Base-by-base conservation (phyloP, 2,888 invertebrate genomes). In the Cerceris rybyensis region DNA sequence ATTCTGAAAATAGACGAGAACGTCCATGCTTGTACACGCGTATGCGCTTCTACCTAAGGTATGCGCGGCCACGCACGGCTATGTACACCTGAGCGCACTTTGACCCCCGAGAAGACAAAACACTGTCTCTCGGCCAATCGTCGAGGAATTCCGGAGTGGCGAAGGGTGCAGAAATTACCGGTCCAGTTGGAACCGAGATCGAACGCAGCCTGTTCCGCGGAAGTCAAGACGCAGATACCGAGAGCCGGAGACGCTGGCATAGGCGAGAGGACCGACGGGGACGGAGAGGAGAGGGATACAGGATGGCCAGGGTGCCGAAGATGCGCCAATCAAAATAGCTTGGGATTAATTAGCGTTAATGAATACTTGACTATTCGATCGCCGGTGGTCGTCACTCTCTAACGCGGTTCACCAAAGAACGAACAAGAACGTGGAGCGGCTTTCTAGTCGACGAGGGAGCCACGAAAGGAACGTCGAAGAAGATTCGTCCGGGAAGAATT, bases 311-410 rank as follows among this genome's bases (percentile, higher is more conserved):
- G 16, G 52, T 57, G 17, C 5, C 55, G 55, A 17, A 1, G 58
- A 46, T 39, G 16, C 58, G 55, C 71, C 83, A 87, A 87, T 89
- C 85, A 88, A 90, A 90, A 90, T 81, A 79, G 79, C 80, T 82
- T 67, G 74, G 81, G 83, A 90, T 89, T 91, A 91, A 91, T 91
- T 91, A 91, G 84, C 88, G 85, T 89, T 89, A 91, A 91, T 88
- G 88, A 90, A 89, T 88, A 87, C 87, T 88, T 87, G 88, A 78
- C 84, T 84, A 89, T 91, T 88, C 46, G 11, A 46, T 46, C 11
- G 8, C 6, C 8, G 8, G 8, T 11, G 46, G 11, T 46, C 46
- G 46, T n/a, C n/a, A n/a, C n/a, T n/a, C n/a, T n/a, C n/a, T n/a
- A n/a, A n/a, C 28, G 28, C 28, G 28, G 28, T 28, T 28, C 4